Conservation (phyloP, 2,113 vertebrate genomes). For the Notarius lentiginosus region DNA sequence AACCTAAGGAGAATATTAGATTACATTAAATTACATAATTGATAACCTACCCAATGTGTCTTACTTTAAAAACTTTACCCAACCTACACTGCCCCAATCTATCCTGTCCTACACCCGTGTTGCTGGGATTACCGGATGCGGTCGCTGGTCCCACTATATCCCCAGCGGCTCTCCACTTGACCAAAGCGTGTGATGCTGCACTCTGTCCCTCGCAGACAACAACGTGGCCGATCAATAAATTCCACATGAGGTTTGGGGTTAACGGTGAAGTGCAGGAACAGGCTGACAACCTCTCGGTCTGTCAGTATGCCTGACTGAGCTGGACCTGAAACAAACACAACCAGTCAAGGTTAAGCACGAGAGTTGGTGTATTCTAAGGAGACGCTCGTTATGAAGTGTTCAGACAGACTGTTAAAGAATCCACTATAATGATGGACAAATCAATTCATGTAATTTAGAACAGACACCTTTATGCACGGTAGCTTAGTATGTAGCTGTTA, state of each 20-base stretch:
- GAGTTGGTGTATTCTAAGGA: background rate
- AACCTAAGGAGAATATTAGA: conserved; percentile 70
- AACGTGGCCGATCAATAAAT: conserved; percentile 85
- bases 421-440: background rate
- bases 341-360: background rate
- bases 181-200: conserved; percentile 88
- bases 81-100: background rate
- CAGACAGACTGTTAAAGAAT: background rate
- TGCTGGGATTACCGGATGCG: conserved; percentile 75
- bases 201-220: conserved; percentile 87
- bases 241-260: conserved; percentile 87
- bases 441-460: background rate
- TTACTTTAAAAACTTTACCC: background rate
- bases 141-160: conserved; percentile 88
- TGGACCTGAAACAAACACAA: conserved; percentile 68
- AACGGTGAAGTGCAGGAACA: conserved; percentile 87
- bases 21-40: background rate
- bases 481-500: background rate
- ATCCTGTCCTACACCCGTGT: background rate
- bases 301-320: conserved; percentile 88
- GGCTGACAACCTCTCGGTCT: conserved; percentile 84
- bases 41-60: background rate
- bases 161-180: conserved; percentile 91
- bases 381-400: background rate
- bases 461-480: background rate